Base-by-base conservation (phyloP, 1,140 invertebrate species). In the Pectinophora gossypiella region DNA sequence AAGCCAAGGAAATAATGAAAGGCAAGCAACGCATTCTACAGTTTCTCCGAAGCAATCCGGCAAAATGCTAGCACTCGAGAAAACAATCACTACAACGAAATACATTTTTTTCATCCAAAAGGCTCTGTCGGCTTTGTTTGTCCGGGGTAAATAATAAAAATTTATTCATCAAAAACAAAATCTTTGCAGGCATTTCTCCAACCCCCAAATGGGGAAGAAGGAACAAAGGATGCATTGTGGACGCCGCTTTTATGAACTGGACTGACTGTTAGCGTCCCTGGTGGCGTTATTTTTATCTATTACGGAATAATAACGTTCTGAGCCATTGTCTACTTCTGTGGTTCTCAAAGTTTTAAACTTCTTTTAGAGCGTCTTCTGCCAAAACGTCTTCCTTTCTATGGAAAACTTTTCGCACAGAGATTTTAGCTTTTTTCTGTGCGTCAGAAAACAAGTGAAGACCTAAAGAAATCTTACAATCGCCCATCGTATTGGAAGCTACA, bases 91-190 rank as follows among this genome's bases (percentile, higher is more conserved):
- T 9, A 9, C 27, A n/a, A n/a, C n/a, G n/a, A n/a, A n/a, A n/a
- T n/a, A 44, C 19, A n/a, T 22, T 21, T 36, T 45, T 51, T 48
- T 56, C 56, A 44, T 54, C 18, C 16, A 12, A 40, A 23, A 22
- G 35, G 59, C 45, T 75, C 70, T 68, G 68, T 68, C 66, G 65
- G 59, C 58, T 67, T 66, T 75, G 66, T 76, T 59, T 54, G 47
- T 52, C 57, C 42, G 56, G 63, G 40, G 54, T 63, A 61, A 65
- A 72, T 70, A 72, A 72, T 64, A 68, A 72, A 76, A 74, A 68
- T 69, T 59, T 72, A 72, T 74, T 76, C 66, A 68, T 72, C 65
- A 65, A 46, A 47, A 54, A 59, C 55, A 70, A 76, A 62, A 67
- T 51, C 54, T 68, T 72, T 76, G 62, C 59, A 44, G 45, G 63